Percentiles rank a stretch among this genome's conserved stretches.
Conservation (phyloP, 2,888 invertebrate genomes). For the Catocala sponsa region DNA sequence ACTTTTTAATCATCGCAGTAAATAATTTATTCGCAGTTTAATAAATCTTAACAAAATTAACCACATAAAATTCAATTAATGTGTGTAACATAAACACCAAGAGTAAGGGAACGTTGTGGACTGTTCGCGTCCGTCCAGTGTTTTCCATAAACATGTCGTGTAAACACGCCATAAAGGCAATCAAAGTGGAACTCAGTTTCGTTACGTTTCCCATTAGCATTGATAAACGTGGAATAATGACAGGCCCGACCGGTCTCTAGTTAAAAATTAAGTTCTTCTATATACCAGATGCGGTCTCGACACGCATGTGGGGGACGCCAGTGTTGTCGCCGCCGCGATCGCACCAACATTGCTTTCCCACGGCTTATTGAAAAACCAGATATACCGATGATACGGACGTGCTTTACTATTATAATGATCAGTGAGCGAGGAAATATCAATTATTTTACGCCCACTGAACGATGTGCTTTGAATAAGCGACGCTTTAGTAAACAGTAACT, state of each 20-base stretch:
- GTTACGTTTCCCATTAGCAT: constrained; percentile 61
- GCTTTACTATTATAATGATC: constrained; percentile 68
- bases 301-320: constrained; percentile 55
- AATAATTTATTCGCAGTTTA: constrained; percentile 21
- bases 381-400: constrained; percentile 58
- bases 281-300: constrained; percentile 66
- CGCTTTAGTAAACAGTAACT: constrained; percentile 55
- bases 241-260: constrained; percentile 65
- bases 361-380: constrained; percentile 72
- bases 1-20: constrained; percentile 21
- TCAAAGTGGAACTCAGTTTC: constrained; percentile 41
- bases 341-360: constrained; percentile 76
- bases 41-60: constrained; percentile 32
- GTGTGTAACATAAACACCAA: constrained; percentile 38
- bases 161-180: constrained; percentile 64
- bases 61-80: constrained; percentile 38
- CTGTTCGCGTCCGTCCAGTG: constrained; percentile 19
- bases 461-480: constrained; percentile 41
- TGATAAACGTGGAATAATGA: constrained; percentile 67
- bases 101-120: constrained; percentile 44
- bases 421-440: constrained; percentile 64
- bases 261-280: constrained; percentile 74
- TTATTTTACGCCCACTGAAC: constrained; percentile 60
- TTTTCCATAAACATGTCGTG: constrained; percentile 63
- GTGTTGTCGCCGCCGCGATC: constrained; percentile 25